Evolutionary conservation across 2,888 invertebrate species (phyloP), one percentile per base, ranked within the genome.

Genomic region (Orthosia gracilis): DNA sequence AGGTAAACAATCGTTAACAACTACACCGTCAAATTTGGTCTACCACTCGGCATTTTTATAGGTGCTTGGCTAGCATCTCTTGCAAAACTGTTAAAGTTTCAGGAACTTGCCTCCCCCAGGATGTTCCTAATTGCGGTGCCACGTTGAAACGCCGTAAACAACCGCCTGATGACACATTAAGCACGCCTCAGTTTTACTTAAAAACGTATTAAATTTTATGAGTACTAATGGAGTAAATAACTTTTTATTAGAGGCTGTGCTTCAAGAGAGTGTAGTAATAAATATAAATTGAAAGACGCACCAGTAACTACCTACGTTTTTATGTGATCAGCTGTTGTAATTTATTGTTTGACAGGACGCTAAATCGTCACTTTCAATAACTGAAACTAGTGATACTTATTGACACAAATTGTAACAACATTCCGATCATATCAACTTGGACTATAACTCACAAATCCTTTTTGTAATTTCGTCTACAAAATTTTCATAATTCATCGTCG

Each of bases 121-220:
- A 91, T 89, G 88, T 85, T 79, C 86, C 88, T 94, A 93, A 94
- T 92, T 91, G 89, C 89, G 86, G 85, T 82, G 84, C 89, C 89
- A 91, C 90, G 91, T 92, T 91, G 91, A 91, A 91, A 88, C 83
- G 76, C 89, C 91, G 89, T 94, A 92, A 94, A 94, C 91, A 89
- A 84, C 84, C 71, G 73, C 75, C 76, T 86, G 79, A 87, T 86
- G 86, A 84, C 79, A 86, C 74, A 90, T 93, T 91, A 91, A 88
- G 91, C 88, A 86, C 84, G 80, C 86, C 85, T 86, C 88, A 87
- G 78, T 84, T 86, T 86, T 83, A 87, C 86, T 87, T 83, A 84
- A 87, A 86, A 84, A 75, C 80, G 86, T 89, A 90, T 90, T 87
- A 87, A 83, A 84, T 76, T 90, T 90, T 87, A 84, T 88, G 85